These are phyloP conservation scores for Colinus virginianus DNA, from an alignment of 2,113 vertebrate genomes.

Conservation along the genomic window DNA sequence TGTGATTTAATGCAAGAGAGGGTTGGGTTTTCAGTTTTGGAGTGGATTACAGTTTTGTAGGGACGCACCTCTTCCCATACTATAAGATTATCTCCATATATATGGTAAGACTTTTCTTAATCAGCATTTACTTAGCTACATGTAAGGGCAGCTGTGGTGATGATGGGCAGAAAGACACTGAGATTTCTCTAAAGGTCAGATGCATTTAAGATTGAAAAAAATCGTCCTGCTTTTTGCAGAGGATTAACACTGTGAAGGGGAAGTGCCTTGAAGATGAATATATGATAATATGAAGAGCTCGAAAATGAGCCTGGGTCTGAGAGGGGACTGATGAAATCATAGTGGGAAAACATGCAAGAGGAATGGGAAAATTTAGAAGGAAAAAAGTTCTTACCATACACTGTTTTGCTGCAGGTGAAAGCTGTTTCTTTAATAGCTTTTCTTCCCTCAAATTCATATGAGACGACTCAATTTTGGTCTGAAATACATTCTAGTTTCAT, in stretches of 20 bases:
- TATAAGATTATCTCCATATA: neutral
- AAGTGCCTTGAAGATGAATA: neutral
- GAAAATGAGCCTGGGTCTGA: neutral
- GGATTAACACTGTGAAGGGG: neutral
- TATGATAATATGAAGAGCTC: neutral
- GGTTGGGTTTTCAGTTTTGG: neutral
- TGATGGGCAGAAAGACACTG: neutral
- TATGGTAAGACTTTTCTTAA: neutral
- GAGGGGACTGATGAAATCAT: neutral
- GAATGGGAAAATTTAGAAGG: neutral
- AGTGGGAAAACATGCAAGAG: neutral
- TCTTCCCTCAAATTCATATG: neutral
- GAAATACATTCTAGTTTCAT: constrained; percentile 26
- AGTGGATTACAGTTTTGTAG: neutral
- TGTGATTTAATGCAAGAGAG: neutral
- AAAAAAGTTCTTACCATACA: neutral
- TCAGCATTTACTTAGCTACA: neutral
- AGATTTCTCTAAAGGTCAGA: neutral
- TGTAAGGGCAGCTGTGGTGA: neutral
- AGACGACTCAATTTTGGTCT: constrained; percentile 34
- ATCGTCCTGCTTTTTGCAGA: neutral
- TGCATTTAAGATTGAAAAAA: neutral
- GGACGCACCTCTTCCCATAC: neutral
- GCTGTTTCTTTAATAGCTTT: neutral
- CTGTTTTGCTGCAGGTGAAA: neutral